These are phyloP conservation scores for Epizoanthus ramosus DNA, from an alignment of 92 coral and sea anemone genomes.

Conservation along the genomic window DNA sequence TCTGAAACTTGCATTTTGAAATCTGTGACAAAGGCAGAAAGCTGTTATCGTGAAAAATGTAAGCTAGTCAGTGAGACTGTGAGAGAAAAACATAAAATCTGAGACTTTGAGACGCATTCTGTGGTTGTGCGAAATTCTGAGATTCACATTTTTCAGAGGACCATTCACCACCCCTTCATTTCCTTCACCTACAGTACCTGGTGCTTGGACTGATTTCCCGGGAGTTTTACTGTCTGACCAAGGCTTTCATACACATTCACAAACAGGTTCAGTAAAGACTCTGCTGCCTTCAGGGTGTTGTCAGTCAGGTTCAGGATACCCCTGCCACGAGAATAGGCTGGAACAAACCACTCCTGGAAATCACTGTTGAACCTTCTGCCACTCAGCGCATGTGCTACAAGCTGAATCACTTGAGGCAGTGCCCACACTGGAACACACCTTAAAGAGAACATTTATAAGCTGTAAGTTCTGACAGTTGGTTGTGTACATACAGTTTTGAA, in stretches of 20 bases:
- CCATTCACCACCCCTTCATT: slow-evolving; percentile 12
- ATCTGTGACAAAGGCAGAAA: not conserved
- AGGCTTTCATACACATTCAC: slow-evolving; percentile 9
- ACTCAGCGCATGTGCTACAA: slow-evolving; percentile 54
- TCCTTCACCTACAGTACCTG: slow-evolving; percentile 16
- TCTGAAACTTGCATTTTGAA: not conserved
- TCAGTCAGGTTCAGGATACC: slow-evolving; percentile 27
- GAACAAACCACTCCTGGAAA: slow-evolving; percentile 27
- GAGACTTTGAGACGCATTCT: not conserved
- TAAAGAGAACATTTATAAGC: not conserved
- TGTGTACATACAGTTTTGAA: slow-evolving; percentile 7
- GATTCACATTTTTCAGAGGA: not conserved
- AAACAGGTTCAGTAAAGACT: not conserved
- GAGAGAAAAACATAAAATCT: not conserved
- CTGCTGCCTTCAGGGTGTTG: slow-evolving; percentile 26
- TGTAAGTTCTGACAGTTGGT: not conserved
- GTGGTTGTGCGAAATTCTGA: not conserved
- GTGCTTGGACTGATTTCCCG: slow-evolving; percentile 14
- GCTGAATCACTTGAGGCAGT: slow-evolving; percentile 30
- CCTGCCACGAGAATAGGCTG: slow-evolving; percentile 40
- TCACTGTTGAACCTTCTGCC: not conserved
- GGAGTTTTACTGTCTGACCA: slow-evolving; percentile 3
- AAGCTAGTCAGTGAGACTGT: not conserved
- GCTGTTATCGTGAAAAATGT: not conserved
- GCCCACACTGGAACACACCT: slow-evolving; percentile 12